A percentile compares a stretch with the other conserved stretches of the same genome.
Evolutionary conservation across 1,140 invertebrate species (phyloP).

Genomic region (Charaxes varanes): DNA sequence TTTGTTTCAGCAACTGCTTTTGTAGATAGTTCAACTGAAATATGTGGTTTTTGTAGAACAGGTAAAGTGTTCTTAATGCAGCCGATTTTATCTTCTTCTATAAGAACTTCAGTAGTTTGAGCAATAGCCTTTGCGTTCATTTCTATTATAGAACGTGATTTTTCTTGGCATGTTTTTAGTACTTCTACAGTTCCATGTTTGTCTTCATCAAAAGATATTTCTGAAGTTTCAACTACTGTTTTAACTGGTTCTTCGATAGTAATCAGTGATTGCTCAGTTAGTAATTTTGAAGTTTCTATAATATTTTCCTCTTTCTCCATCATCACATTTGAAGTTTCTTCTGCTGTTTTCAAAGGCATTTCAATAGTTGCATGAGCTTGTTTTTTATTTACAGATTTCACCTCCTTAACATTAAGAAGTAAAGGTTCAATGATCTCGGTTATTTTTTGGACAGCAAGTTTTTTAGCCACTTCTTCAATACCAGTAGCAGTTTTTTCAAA

Average conservation of each 20-base stretch:
- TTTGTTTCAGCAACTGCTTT: constrained; percentile 22
- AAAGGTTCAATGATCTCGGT: constrained; percentile 27
- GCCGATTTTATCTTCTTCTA: constrained; percentile 1
- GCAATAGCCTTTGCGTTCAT: constrained; percentile 12
- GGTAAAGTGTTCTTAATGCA: constrained; percentile 3
- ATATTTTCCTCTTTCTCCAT: constrained; percentile 14
- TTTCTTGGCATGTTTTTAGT: constrained; percentile 7
- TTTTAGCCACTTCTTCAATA: constrained; percentile 19
- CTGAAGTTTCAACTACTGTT: constrained; percentile 19
- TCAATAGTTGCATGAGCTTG: constrained; percentile 17
- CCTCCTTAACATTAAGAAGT: constrained; percentile 5
- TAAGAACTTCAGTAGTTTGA: constrained; percentile 18
- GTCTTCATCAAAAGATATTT: constrained; percentile 19
- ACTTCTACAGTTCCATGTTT: constrained; percentile 24
- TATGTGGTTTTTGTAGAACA: constrained; percentile 8
- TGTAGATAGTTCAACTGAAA: constrained; percentile 9
- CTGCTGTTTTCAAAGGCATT: constrained; percentile 9
- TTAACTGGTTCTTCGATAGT: constrained; percentile 19
- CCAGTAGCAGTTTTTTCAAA: constrained; percentile 14
- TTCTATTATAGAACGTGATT: constrained; percentile 5
- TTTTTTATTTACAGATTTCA: constrained; percentile 3
- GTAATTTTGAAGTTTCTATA: constrained; percentile 9
- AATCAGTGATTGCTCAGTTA: constrained; percentile 10
- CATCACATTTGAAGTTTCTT: constrained; percentile 11
- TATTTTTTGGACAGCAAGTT: constrained; percentile 28